These are phyloP conservation scores for Avahi laniger DNA, from an alignment of 2,797 vertebrate species.

Conservation along the genomic window DNA sequence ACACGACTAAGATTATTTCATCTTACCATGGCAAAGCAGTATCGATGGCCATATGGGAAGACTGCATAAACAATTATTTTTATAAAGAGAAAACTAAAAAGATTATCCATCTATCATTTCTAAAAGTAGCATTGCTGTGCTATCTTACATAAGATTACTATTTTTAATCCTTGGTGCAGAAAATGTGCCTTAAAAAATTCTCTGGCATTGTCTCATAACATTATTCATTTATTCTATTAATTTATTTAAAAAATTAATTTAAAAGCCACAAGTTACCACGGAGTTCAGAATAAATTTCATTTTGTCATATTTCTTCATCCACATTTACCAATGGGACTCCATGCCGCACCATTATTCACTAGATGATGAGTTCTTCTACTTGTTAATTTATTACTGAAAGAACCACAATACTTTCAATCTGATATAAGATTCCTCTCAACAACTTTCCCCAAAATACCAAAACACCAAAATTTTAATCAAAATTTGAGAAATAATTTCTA, in stretches of 20 bases:
- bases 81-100: not conserved
- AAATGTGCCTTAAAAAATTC: not conserved
- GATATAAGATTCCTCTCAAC: conserved; percentile 64
- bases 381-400: conserved; percentile 66
- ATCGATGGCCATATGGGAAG: not conserved
- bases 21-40: not conserved
- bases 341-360: conserved; percentile 52
- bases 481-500: conserved; percentile 72
- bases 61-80: not conserved
- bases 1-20: not conserved
- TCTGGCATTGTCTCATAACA: not conserved
- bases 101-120: not conserved
- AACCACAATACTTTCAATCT: conserved; percentile 64
- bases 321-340: not conserved
- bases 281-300: conserved; percentile 16
- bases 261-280: not conserved
- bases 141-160: not conserved
- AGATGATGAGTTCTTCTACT: conserved; percentile 46
- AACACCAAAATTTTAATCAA: conserved; percentile 64
- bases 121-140: not conserved
- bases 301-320: conserved; percentile 54
- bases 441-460: conserved; percentile 70
- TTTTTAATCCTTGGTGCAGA: not conserved
- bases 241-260: conserved; percentile 55
- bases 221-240: conserved; percentile 31